phyloP scores from a whole-genome alignment of 2,113 vertebrate species.

The Todiramphus chloris region DNA sequence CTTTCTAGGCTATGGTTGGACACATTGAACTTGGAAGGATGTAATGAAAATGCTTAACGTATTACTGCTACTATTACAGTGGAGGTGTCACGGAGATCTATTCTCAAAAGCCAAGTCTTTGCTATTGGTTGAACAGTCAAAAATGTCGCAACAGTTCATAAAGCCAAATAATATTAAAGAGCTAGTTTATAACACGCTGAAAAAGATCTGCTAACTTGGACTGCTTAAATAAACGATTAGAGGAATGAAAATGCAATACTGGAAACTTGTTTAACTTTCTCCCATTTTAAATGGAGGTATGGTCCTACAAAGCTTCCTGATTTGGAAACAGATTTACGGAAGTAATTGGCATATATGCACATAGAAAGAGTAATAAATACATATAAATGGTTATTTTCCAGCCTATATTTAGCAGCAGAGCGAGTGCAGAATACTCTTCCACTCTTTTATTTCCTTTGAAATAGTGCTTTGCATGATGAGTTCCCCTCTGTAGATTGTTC shows the following conservation, averaged over 20 bases:
- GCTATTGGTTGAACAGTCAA: background rate
- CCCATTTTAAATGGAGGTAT: background rate
- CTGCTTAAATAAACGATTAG: background rate
- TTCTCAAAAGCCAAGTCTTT: background rate
- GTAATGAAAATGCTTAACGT: background rate
- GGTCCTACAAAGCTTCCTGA: background rate
- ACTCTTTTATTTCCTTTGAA: slow-evolving; percentile 49
- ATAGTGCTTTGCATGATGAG: background rate
- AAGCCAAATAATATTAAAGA: background rate
- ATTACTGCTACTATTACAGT: background rate
- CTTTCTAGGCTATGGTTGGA: background rate
- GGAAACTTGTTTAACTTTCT: background rate
- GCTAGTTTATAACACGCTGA: background rate
- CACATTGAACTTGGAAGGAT: background rate
- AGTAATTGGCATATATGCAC: background rate
- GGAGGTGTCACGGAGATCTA: background rate
- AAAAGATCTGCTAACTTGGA: background rate
- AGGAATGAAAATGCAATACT: background rate
- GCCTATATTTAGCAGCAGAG: slow-evolving; percentile 31
- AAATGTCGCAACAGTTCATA: background rate
- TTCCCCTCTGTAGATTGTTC: slow-evolving; percentile 36
- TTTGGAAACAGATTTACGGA: slow-evolving; percentile 9
- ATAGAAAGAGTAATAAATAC: slow-evolving; percentile 28
- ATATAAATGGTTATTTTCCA: slow-evolving; percentile 12
- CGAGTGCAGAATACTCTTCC: background rate